phyloP scores from a whole-genome alignment of 2,113 vertebrate genomes.

The Xiphophorus couchianus region DNA sequence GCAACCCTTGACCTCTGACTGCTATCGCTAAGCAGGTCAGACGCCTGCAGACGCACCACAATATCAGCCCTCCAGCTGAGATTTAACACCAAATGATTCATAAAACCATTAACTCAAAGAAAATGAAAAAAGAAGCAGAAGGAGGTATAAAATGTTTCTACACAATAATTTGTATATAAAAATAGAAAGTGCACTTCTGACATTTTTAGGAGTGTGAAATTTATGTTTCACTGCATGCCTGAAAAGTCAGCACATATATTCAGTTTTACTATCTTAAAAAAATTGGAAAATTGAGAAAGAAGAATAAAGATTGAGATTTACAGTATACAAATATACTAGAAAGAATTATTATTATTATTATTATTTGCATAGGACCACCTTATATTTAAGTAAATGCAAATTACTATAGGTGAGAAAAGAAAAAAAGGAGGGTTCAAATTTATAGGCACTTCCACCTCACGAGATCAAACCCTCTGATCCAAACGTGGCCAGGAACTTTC shows the following conservation, averaged over 20 bases:
- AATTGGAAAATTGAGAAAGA: not conserved
- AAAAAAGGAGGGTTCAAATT: no score
- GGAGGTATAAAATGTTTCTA: not conserved
- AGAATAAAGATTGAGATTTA: no score
- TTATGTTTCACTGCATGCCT: not conserved
- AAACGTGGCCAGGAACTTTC: no score
- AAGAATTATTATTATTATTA: no score
- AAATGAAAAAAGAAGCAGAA: not conserved
- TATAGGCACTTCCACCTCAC: no score
- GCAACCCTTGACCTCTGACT: slow-evolving; percentile 63
- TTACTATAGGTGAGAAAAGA: no score
- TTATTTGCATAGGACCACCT: no score
- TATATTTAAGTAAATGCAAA: no score
- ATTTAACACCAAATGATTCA: slow-evolving; percentile 13
- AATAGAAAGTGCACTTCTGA: not conserved
- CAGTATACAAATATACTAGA: no score
- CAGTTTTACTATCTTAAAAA: not conserved
- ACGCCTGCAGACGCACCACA: slow-evolving; percentile 21
- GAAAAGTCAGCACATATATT: not conserved
- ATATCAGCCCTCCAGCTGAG: slow-evolving; percentile 2
- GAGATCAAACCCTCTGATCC: no score
- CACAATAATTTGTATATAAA: not conserved
- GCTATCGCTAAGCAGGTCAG: slow-evolving; percentile 37
- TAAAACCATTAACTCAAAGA: slow-evolving; percentile 19
- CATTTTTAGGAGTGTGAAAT: not conserved